Evolutionary conservation across 2,888 invertebrate species (phyloP).

Genomic region (Baccha elongata): DNA sequence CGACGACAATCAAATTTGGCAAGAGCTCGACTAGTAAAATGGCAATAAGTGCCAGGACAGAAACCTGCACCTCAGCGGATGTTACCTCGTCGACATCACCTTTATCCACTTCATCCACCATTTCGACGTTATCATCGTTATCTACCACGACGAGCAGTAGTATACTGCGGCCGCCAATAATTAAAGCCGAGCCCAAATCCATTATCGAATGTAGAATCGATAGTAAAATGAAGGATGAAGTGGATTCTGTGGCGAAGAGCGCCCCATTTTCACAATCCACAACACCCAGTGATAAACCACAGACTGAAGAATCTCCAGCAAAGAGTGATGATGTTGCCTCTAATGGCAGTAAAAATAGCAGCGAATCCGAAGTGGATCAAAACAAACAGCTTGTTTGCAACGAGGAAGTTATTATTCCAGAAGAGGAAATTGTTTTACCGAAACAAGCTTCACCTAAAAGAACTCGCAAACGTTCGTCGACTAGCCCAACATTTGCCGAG

Average conservation of each 20-base stretch:
- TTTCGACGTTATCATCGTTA: constrained; percentile 49
- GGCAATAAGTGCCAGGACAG: constrained; percentile 34
- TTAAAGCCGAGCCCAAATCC: constrained; percentile 71
- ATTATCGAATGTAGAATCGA: constrained; percentile 73
- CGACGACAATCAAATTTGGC: constrained; percentile 56
- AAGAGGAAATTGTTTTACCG: constrained; percentile 3
- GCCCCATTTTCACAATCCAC: constrained; percentile 49
- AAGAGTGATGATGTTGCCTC: constrained; percentile 64
- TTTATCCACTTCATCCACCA: constrained; percentile 50
- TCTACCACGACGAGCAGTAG: constrained; percentile 50
- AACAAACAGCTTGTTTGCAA: constrained; percentile 9
- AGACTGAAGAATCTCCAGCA: constrained; percentile 70
- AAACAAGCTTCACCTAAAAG: constrained; percentile 49
- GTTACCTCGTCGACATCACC: constrained; percentile 69
- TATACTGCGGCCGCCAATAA: constrained; percentile 66
- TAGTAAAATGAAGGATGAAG: constrained; percentile 65
- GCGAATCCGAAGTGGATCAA: constrained; percentile 4
- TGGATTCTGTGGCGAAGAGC: constrained; percentile 41
- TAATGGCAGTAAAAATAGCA: constrained; percentile 32
- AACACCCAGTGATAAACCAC: constrained; percentile 69
- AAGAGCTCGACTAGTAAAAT: constrained; percentile 52
- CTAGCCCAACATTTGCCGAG: constrained; percentile 57
- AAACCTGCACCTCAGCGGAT: constrained; percentile 63
- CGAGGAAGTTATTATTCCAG: constrained; percentile 25
- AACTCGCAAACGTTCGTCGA: constrained; percentile 61